Evolutionary conservation across 1,140 invertebrate genomes (phyloP).

Genomic region (Drosophila lacteicornis): DNA sequence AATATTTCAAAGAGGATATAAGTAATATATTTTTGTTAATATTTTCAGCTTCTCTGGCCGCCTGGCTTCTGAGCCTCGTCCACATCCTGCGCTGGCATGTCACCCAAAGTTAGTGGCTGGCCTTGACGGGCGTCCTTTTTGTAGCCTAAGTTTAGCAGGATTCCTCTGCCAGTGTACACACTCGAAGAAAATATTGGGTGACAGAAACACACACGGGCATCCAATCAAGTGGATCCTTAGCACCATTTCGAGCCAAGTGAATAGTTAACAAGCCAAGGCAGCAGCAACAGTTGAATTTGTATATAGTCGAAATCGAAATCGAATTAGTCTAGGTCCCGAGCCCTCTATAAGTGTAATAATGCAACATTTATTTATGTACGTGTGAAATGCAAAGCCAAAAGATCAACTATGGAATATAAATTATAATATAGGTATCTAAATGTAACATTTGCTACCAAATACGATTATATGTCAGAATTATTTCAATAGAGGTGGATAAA

Average conservation of each 20-base stretch:
- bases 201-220: slow-evolving; percentile 19
- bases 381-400: slow-evolving; percentile 30
- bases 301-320: slow-evolving; percentile 59
- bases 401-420: slow-evolving; percentile 35
- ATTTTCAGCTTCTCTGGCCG: slow-evolving; percentile 46
- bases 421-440: slow-evolving; percentile 34
- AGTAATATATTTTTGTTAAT: not conserved
- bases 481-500: slow-evolving; percentile 11
- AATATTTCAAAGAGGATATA: no score
- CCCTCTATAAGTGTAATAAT: slow-evolving; percentile 50
- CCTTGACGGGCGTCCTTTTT: slow-evolving; percentile 50
- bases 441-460: slow-evolving; percentile 43
- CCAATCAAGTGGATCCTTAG: slow-evolving; percentile 31
- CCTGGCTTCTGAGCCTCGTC: slow-evolving; percentile 57
- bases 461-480: slow-evolving; percentile 42
- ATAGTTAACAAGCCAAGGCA: slow-evolving; percentile 73
- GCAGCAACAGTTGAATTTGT: slow-evolving; percentile 78
- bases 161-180: slow-evolving; percentile 4
- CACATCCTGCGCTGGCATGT: slow-evolving; percentile 65
- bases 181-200: slow-evolving; percentile 2
- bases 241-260: slow-evolving; percentile 44
- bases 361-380: slow-evolving; percentile 50
- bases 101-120: slow-evolving; percentile 68
- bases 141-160: slow-evolving; percentile 51
- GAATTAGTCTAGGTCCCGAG: slow-evolving; percentile 44